Conservation (phyloP, 2,888 invertebrate species). For the Sisyra terminalis region DNA sequence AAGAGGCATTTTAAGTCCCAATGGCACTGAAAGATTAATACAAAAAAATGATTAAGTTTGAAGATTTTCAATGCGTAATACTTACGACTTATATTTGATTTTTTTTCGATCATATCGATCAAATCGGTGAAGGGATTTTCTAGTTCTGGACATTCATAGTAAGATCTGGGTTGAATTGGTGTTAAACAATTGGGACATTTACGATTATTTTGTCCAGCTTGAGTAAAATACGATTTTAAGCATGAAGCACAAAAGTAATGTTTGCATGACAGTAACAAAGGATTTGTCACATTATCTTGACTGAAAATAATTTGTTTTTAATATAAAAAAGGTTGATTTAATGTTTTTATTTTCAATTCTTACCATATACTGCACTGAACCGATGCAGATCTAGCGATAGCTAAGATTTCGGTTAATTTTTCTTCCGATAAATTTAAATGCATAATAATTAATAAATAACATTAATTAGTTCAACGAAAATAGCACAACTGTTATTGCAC, state of each 20-base stretch:
- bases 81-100: slow-evolving; percentile 16
- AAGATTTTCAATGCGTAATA: neutral
- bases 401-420: neutral
- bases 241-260: slow-evolving; percentile 18
- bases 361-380: slow-evolving; percentile 2
- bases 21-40: too few species aligned
- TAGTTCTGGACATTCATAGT: slow-evolving; percentile 13
- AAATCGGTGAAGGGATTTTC: slow-evolving; percentile 11
- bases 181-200: slow-evolving; percentile 18
- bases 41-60: too few species aligned
- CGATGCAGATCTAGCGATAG: neutral
- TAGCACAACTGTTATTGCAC: neutral
- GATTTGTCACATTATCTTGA: slow-evolving; percentile 14
- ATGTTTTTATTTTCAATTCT: neutral
- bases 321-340: neutral
- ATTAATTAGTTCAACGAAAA: neutral
- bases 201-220: slow-evolving; percentile 8
- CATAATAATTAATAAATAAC: neutral
- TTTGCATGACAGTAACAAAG: slow-evolving; percentile 16
- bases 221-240: slow-evolving; percentile 12
- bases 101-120: slow-evolving; percentile 13
- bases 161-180: slow-evolving; percentile 14
- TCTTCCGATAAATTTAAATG: too few species aligned
- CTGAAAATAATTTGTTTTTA: slow-evolving; percentile 13
- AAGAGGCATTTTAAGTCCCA: too few species aligned